phyloP scores from a whole-genome alignment of 2,113 vertebrate genomes.

The Tringa solitaria region DNA sequence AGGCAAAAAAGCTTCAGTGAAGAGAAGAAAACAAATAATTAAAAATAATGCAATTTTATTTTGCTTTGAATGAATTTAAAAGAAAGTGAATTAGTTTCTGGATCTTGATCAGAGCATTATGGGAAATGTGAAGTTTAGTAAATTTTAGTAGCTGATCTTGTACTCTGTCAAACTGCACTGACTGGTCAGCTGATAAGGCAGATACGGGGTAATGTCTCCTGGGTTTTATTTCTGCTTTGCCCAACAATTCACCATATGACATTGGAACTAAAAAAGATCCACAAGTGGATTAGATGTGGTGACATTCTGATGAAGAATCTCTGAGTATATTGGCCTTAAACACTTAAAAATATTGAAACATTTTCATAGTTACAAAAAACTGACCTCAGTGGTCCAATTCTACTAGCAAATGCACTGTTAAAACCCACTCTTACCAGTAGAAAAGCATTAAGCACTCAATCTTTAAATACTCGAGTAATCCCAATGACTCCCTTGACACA shows the following conservation, averaged over 20 bases:
- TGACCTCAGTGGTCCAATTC: neutral
- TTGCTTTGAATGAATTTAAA: neutral
- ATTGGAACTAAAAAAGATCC: neutral
- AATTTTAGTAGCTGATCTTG: neutral
- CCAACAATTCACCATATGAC: neutral
- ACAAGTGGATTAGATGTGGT: neutral
- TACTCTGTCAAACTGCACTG: neutral
- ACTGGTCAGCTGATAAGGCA: neutral
- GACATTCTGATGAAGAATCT: neutral
- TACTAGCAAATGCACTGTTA: neutral
- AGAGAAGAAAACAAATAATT: neutral
- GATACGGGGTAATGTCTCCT: neutral
- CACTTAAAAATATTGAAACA: neutral
- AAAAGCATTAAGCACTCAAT: neutral
- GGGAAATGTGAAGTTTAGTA: neutral
- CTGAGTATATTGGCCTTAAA: neutral
- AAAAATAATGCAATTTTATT: neutral
- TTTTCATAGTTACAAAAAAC: neutral
- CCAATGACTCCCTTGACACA: neutral
- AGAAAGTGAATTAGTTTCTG: neutral
- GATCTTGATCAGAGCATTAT: neutral
- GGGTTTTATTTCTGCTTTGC: neutral
- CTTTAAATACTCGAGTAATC: neutral
- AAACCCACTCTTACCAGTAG: neutral
- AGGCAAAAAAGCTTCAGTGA: neutral